Percentiles rank a stretch among this genome's conserved stretches.
Conservation (phyloP, 2,113 vertebrate species). For the Craseonycteris thonglongyai region DNA sequence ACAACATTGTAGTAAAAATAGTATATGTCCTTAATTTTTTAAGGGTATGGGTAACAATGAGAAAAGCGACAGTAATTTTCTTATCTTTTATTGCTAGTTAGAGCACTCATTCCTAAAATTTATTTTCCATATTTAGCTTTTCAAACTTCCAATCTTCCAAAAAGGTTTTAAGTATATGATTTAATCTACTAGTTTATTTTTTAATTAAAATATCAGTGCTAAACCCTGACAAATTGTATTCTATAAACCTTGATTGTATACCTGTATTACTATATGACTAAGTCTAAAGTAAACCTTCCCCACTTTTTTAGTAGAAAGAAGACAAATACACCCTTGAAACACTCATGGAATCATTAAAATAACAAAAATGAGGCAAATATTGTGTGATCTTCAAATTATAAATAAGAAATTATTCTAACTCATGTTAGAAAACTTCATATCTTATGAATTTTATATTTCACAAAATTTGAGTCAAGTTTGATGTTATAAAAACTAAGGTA, state of each 20-base stretch:
- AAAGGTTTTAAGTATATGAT: background rate
- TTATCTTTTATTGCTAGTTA: background rate
- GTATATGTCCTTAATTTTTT: background rate
- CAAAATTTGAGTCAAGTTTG: background rate
- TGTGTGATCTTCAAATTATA: background rate
- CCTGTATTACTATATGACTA: background rate
- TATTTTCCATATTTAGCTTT: background rate
- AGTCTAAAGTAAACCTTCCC: background rate
- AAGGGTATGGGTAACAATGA: too few species aligned
- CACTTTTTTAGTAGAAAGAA: background rate
- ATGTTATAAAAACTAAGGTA: background rate
- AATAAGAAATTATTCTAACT: background rate
- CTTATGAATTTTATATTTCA: background rate
- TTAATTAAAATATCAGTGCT: background rate
- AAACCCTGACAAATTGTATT: background rate
- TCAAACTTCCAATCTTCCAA: background rate
- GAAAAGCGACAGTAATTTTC: background rate
- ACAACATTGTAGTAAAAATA: background rate
- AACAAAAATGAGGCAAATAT: background rate
- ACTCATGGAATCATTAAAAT: background rate
- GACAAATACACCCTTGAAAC: background rate
- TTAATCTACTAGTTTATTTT: background rate
- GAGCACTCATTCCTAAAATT: background rate
- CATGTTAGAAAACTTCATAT: background rate
- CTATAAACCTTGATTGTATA: background rate